A percentile compares a stretch with the other conserved stretches of the same genome.
Conservation (phyloP, 1,140 invertebrate genomes). For the Himalopsyche phryganea region DNA sequence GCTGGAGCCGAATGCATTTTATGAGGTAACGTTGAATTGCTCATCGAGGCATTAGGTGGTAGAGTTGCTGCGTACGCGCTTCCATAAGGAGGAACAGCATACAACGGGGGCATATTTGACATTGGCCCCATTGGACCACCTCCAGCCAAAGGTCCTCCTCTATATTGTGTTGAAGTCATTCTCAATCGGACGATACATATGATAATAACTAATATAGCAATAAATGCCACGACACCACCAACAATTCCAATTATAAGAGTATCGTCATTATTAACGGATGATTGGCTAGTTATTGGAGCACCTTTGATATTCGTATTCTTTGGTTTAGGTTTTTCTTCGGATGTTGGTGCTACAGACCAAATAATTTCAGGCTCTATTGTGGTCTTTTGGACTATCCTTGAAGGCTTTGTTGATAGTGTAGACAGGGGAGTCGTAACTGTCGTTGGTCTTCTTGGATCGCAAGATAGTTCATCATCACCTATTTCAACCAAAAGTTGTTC, state of each 20-base stretch:
- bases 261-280: slow-evolving; percentile 76
- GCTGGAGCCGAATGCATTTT: slow-evolving; percentile 54
- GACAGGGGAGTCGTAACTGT: slow-evolving; percentile 49
- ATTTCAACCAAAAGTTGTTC: slow-evolving; percentile 68
- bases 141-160: slow-evolving; percentile 60
- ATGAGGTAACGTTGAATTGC: slow-evolving; percentile 60
- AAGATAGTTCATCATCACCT: slow-evolving; percentile 75
- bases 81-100: slow-evolving; percentile 51
- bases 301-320: slow-evolving; percentile 57
- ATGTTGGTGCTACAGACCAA: slow-evolving; percentile 74
- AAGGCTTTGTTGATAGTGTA: slow-evolving; percentile 42
- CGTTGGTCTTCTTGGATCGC: slow-evolving; percentile 61
- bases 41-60: slow-evolving; percentile 47
- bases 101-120: slow-evolving; percentile 49
- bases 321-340: slow-evolving; percentile 51
- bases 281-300: slow-evolving; percentile 54
- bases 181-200: slow-evolving; percentile 79
- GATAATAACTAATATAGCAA: slow-evolving; percentile 80
- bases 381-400: slow-evolving; percentile 53
- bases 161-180: slow-evolving; percentile 64
- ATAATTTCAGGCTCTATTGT: slow-evolving; percentile 80
- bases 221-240: slow-evolving; percentile 85
- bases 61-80: slow-evolving; percentile 53
- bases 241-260: slow-evolving; percentile 90
- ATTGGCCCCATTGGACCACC: slow-evolving; percentile 53